phyloP scores from a whole-genome alignment of 2,797 vertebrate genomes.

The Hipposideros larvatus region DNA sequence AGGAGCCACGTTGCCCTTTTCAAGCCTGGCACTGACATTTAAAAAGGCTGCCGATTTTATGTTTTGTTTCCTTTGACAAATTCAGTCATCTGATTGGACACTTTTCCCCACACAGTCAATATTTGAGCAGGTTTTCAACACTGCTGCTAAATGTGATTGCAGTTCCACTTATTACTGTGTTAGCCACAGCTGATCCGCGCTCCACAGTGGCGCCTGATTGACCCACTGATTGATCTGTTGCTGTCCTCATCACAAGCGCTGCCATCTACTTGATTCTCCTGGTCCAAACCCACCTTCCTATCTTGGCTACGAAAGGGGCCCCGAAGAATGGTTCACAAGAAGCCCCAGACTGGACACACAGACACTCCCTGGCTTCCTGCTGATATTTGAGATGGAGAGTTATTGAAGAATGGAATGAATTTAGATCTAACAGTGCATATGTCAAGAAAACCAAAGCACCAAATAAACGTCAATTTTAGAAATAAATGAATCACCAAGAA shows the following conservation, averaged over 20 bases:
- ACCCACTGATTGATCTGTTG: slow-evolving; percentile 65
- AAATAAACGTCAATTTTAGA: slow-evolving; percentile 40
- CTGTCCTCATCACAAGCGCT: neutral
- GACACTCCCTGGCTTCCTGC: neutral
- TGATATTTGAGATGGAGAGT: neutral
- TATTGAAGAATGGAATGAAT: neutral
- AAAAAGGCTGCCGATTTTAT: slow-evolving; percentile 1
- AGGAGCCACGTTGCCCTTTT: neutral
- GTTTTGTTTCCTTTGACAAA: slow-evolving; percentile 52
- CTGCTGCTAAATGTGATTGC: neutral
- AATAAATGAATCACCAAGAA: slow-evolving; percentile 42
- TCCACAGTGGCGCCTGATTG: neutral
- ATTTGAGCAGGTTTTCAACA: slow-evolving; percentile 55
- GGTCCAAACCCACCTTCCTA: neutral
- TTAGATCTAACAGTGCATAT: neutral
- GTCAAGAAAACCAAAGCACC: neutral
- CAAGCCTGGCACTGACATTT: slow-evolving; percentile 2
- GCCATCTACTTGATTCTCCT: slow-evolving; percentile 33
- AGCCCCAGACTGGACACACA: accelerated
- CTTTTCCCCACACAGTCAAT: neutral
- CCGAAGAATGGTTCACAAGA: neutral
- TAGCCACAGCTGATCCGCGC: neutral
- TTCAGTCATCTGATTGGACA: neutral
- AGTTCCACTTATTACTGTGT: slow-evolving; percentile 64
- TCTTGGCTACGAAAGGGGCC: accelerated